Base-by-base conservation (phyloP, 2,113 vertebrate genomes). In the Ictalurus punctatus region DNA sequence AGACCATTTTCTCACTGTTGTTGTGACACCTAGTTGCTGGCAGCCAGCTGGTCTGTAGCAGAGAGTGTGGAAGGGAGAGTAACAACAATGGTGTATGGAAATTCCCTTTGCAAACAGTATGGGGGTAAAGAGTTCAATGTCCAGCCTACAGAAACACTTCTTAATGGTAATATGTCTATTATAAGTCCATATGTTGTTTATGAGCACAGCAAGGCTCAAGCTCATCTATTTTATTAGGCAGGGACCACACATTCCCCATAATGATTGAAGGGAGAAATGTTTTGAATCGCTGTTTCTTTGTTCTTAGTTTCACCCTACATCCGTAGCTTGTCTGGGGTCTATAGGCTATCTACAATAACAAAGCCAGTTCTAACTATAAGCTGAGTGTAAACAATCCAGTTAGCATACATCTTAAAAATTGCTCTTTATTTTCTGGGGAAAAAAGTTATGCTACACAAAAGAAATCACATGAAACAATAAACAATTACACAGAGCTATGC, bases 21-120 rank as follows among this genome's bases (percentile, higher is more conserved):
- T 82, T 82, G 27, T 82, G 82, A 63, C 82, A 84, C 58, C 82
- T 44, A 84, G 34, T 44, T 84, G 56, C 34, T 63, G 58, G 59
- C 12, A 84, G 82, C 56, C 82, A 44, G 82, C 82, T 63, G 58
- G 37, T 4, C 37, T 27, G 37, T 65, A 61, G 21, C 23, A 44
- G 19, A 84, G 34, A 84, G 21, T 34, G 79, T 30, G 52, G 25
- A 56, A 56, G 14, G 12, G 5, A 54, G 40, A 76, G 44, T 25
- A 78, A 27, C 17, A 40, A 76, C 74, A 54, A 34, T 80, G 2
- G 79, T 30, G 6, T 81, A 34, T 10, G 34, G 27, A 56, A 19
- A 81, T 30, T 34, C 16, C 23, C 16, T 30, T 58, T 81, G 52
- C 52, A 56, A 56, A 58, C 27, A 79, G 44, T 54, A 27, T 27